Percentiles rank a stretch among this genome's conserved stretches.
phyloP scores from a whole-genome alignment of 2,888 invertebrate genomes.

The Dyspetes luteomarginatus region DNA sequence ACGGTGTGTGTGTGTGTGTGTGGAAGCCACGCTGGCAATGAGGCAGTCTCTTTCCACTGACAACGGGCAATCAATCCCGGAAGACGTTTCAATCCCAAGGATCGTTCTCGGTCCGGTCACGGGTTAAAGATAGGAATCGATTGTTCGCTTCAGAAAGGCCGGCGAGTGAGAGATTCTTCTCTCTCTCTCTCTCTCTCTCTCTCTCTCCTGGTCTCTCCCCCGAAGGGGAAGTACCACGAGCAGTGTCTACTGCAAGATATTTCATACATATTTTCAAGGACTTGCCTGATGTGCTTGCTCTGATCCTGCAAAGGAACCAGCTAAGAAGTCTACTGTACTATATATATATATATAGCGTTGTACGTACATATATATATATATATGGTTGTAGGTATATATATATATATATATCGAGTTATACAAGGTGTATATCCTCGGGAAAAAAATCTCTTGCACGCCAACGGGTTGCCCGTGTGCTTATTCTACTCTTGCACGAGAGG shows the following conservation, averaged over 20 bases:
- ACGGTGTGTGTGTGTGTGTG: too few relatives aligned
- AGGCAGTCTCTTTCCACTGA: conserved; percentile 73
- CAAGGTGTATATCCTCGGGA: conserved; percentile 21
- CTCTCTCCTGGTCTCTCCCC: too few relatives aligned
- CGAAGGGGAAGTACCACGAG: neutral
- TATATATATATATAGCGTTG: too few relatives aligned
- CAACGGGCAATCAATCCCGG: conserved; percentile 74
- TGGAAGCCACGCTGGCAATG: conserved; percentile 64
- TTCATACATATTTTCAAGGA: conserved; percentile 61
- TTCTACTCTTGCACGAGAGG: conserved; percentile 46
- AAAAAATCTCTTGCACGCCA: neutral
- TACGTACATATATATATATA: too few relatives aligned
- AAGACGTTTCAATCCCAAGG: conserved; percentile 78
- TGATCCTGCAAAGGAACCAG: conserved; percentile 7
- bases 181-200: too few relatives aligned
- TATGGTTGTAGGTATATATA: neutral
- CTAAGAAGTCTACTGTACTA: too few relatives aligned
- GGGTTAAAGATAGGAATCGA: conserved; percentile 78
- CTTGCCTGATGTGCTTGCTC: conserved; percentile 8
- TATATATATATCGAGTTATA: too few relatives aligned
- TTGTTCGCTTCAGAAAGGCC: conserved; percentile 69
- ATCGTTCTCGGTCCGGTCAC: conserved; percentile 71
- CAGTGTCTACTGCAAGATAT: neutral
- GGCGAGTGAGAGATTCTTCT: neutral
- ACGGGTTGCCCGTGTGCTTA: neutral